Conservation (phyloP, 2,113 vertebrate genomes). For the Recurvirostra avosetta region DNA sequence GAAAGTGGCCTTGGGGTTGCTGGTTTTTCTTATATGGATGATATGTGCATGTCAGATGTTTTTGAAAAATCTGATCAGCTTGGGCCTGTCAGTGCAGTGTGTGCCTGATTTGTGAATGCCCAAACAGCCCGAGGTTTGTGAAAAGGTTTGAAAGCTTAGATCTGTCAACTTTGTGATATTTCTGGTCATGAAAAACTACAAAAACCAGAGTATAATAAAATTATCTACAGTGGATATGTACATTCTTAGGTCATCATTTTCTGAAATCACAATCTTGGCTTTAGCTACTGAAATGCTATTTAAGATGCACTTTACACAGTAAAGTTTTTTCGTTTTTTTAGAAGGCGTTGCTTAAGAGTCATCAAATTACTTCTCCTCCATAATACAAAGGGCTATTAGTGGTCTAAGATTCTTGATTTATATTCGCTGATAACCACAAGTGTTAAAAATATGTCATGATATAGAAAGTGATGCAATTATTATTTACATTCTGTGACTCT, state of each 20-base stretch:
- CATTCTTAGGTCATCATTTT: background rate
- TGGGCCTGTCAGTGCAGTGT: background rate
- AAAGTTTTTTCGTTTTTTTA: rapidly evolving
- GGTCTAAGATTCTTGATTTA: background rate
- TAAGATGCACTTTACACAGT: background rate
- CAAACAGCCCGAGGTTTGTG: background rate
- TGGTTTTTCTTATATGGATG: background rate
- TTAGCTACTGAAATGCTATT: background rate
- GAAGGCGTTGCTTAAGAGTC: background rate
- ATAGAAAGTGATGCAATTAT: background rate
- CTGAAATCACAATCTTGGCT: background rate
- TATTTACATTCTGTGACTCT: background rate
- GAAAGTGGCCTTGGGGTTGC: background rate
- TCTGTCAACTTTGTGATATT: background rate
- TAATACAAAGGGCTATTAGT: background rate
- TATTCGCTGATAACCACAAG: background rate
- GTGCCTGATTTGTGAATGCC: background rate
- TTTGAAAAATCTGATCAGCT: background rate
- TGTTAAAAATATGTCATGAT: background rate
- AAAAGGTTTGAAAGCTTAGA: background rate
- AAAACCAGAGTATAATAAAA: background rate
- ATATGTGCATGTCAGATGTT: background rate
- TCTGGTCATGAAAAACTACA: background rate
- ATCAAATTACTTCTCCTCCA: background rate
- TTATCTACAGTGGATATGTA: background rate